Evolutionary conservation across 2,113 vertebrate genomes (phyloP).

Genomic region (Hydropotes inermis): DNA sequence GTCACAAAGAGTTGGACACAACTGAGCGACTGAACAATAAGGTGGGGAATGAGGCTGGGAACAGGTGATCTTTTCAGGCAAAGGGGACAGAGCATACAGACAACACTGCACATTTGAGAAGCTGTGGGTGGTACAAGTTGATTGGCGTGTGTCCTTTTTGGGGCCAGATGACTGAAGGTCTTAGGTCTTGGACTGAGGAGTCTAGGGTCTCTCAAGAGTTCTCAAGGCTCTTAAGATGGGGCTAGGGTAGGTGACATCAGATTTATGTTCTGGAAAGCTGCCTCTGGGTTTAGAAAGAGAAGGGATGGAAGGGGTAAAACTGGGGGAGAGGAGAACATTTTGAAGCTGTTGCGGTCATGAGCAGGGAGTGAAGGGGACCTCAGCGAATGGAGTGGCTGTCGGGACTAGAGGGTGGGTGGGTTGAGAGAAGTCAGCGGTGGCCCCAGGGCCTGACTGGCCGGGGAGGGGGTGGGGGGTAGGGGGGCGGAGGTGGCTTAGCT

Average conservation of each 20-base stretch:
- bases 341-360: neutral
- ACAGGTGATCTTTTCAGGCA: neutral
- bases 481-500: neutral
- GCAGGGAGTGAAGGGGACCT: neutral
- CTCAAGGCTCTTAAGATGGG: neutral
- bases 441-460: neutral
- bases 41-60: neutral
- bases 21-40: neutral
- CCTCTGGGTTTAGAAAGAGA: neutral
- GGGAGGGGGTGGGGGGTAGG: rapidly evolving
- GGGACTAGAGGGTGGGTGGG: neutral
- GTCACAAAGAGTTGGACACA: rapidly evolving
- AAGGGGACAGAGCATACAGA: neutral
- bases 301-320: neutral
- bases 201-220: neutral
- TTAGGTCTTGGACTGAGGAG: neutral
- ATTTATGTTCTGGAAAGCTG: neutral
- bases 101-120: neutral
- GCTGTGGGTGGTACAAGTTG: neutral
- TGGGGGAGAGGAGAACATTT: neutral
- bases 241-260: neutral
- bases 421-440: neutral
- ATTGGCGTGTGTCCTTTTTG: neutral
- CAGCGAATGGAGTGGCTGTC: neutral
- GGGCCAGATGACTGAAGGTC: neutral